Base-by-base conservation (phyloP, 2,797 vertebrate genomes). In the Lepidocolaptes lacrymiger region DNA sequence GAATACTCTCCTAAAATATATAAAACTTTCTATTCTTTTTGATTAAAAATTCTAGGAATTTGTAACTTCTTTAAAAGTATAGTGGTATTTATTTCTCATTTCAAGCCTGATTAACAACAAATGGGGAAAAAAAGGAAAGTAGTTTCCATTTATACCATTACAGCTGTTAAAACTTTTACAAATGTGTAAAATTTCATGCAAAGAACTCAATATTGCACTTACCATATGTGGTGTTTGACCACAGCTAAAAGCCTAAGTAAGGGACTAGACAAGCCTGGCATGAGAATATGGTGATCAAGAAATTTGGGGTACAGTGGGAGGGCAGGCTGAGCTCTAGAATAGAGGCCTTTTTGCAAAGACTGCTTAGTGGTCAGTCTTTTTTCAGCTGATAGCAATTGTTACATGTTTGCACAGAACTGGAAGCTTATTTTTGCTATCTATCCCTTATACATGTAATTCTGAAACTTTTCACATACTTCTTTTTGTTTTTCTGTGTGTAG, bases 191-290 rank as follows among this genome's bases (percentile, higher is more conserved):
- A 69, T 54, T 24, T 68, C 2, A 2, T 67, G 71, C 44, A 36
- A 44, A 55, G 12, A 30, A 27, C 28, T 52, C 77, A 58, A 22
- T 55, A 51, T 32, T 67, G 10, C 44, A 12, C 10, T 63, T 89
- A 32, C 0, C 0, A 0, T 51, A 8, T 36, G 32, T 27, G 9
- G 2, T 72, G 39, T 24, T 69, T 77, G 39, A 64, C 63, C 23
- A 81, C 15, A 20, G 13, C 23, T 64, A 22, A 71, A 88, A 30
- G 19, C 10, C 30, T n/a, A 19, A 43, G 10, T 43, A 24, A 46
- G 8, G 21, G 23, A 39, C 34, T 90, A 32, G 27, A 22, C 34
- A 74, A 77, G 24, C 10, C 12, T 75, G 37, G 18, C 17, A 18
- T 66, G 41, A 27, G 34, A 54, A 4, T 36, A 17, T 34, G 63